Conservation (phyloP, 2,888 invertebrate species). For the Harpalus rufipes region DNA sequence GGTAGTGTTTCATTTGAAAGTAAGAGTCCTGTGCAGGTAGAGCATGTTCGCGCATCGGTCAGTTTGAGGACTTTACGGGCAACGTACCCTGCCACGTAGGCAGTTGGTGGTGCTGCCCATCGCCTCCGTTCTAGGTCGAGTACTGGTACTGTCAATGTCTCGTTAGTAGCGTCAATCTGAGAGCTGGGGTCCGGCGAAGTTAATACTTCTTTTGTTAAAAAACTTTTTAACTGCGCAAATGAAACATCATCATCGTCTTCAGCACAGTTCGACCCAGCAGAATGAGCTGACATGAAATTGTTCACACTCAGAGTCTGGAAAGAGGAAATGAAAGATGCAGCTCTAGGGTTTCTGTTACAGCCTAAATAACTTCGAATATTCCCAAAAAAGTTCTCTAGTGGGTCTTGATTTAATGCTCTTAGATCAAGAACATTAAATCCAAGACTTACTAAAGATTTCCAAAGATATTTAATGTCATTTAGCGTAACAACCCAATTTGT, state of each 20-base stretch:
- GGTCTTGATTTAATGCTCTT: no score
- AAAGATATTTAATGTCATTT: constrained; percentile 27
- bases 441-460: constrained; percentile 36
- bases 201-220: neutral
- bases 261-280: constrained; percentile 2
- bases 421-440: no score
- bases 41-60: no score
- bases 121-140: no score
- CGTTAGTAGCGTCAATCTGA: neutral
- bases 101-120: no score
- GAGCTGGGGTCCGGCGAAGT: neutral
- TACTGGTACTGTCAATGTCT: neutral
- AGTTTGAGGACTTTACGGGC: no score
- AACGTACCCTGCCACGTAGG: no score
- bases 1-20: neutral
- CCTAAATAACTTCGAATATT: no score
- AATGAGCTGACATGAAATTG: no score
- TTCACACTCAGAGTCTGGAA: constrained; percentile 16
- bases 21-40: neutral
- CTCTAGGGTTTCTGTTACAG: constrained; percentile 27
- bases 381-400: no score
- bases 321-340: constrained; percentile 45
- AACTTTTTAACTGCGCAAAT: no score
- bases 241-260: constrained; percentile 17
- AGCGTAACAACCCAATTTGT: constrained; percentile 49